Percentiles rank a stretch among this genome's conserved stretches.
These are phyloP conservation scores for Trialeurodes vaporariorum DNA, from an alignment of 1,140 invertebrate genomes.

Conservation along the genomic window DNA sequence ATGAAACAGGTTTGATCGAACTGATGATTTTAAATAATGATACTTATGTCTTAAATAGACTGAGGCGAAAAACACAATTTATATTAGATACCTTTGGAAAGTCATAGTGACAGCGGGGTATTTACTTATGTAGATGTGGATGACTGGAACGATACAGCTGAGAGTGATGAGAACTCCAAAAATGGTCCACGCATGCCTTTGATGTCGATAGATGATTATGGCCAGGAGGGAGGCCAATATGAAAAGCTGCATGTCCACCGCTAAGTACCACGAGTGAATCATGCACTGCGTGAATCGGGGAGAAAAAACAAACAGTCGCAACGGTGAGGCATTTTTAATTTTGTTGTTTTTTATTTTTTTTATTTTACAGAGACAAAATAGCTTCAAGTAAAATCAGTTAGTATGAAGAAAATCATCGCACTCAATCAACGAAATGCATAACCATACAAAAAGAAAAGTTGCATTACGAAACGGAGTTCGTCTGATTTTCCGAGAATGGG, in stretches of 20 bases:
- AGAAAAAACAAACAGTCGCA: no score
- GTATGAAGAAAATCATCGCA: no score
- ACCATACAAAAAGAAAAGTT: no score
- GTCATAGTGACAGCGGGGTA: conserved; percentile 3
- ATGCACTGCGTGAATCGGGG: conserved; percentile 46
- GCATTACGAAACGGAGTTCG: no score
- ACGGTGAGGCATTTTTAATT: background rate
- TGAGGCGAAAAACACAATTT: no score
- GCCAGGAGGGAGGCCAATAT: conserved; percentile 37
- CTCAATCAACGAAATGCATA: no score
- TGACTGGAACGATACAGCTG: conserved; percentile 11
- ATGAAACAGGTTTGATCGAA: no score
- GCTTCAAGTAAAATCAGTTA: no score
- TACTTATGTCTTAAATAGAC: no score
- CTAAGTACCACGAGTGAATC: conserved; percentile 42
- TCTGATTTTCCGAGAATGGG: no score
- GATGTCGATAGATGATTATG: conserved; percentile 36
- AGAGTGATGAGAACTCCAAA: conserved; percentile 13
- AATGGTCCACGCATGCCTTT: conserved; percentile 18
- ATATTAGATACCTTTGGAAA: background rate
- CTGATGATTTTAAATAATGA: no score
- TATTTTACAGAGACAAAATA: no score
- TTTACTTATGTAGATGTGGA: conserved; percentile 15
- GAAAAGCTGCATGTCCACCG: conserved; percentile 42
- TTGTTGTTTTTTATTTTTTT: background rate